Evolutionary conservation across 2,888 invertebrate species (phyloP).

Genomic region (Scaptomyza parva): DNA sequence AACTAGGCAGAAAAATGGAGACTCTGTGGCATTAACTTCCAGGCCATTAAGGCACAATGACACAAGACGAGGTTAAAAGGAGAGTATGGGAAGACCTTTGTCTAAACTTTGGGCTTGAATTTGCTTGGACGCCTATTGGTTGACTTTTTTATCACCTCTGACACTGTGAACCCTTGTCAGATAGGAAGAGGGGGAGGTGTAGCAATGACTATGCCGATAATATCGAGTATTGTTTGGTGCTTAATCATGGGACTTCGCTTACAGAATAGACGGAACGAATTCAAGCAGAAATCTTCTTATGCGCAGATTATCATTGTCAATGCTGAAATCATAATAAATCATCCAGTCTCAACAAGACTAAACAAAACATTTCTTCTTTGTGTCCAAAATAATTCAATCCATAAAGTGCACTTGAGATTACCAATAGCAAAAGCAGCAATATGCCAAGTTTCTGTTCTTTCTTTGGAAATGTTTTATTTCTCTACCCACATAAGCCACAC

Average conservation of each 20-base stretch:
- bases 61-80: slow-evolving; percentile 34
- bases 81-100: slow-evolving; percentile 37
- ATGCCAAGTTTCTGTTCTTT: not conserved
- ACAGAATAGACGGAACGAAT: slow-evolving; percentile 33
- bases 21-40: slow-evolving; percentile 51
- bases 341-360: slow-evolving; percentile 29
- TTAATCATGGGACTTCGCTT: slow-evolving; percentile 36
- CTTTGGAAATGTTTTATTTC: not conserved
- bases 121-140: slow-evolving; percentile 44
- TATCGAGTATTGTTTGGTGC: slow-evolving; percentile 49
- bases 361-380: not conserved
- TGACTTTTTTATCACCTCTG: slow-evolving; percentile 55
- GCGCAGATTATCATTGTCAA: slow-evolving; percentile 59
- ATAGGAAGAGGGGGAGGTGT: not conserved
- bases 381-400: not conserved
- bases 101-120: slow-evolving; percentile 45
- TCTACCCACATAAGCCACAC: not conserved
- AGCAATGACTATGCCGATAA: slow-evolving; percentile 50
- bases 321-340: slow-evolving; percentile 68
- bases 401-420: slow-evolving; percentile 4
- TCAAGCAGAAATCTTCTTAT: slow-evolving; percentile 31
- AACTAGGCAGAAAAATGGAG: slow-evolving; percentile 33
- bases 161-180: slow-evolving; percentile 60
- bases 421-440: slow-evolving; percentile 1
- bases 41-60: slow-evolving; percentile 56